Evolutionary conservation across 2,888 invertebrate genomes (phyloP), one percentile per base, ranked within the genome.

Genomic region (Clanis bilineata): DNA sequence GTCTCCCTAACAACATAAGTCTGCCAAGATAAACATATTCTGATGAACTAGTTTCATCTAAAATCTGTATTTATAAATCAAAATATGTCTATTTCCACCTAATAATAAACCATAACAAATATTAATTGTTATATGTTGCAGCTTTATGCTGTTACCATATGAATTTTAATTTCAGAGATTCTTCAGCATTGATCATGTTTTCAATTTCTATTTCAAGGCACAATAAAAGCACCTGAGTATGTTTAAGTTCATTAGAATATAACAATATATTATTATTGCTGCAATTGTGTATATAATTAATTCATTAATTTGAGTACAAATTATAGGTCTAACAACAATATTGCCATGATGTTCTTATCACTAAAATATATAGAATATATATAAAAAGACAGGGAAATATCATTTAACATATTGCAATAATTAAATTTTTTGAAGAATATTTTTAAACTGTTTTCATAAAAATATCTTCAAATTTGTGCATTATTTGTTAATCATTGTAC

Each of bases 401-500:
- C 10, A 3, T 28, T 18, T 7, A 44, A 51, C 18, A 32, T 10
- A 32, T 15, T 15, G 15, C 9, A 36, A 12, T 45, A 25, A 28
- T 51, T 51, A 7, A 9, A 18, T 32, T 47, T 32, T 41, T 41
- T 7, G 36, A 12, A 25, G 12, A 51, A 32, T 28, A 51, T 51
- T 51, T 28, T 51, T 28, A 18, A 18, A 39, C 15, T 47, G 3
- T 15, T n/a, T 28, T 18, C 10, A 1, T 15, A 32, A 51, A 25
- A 51, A 51, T 28, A 18, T 32, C 18, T 51, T 28, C 9, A 51
- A 56, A 60, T 62, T 59, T 18, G n/a, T n/a, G 7, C 10, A 23
- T 32, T 32, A 21, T 18, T n/a, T 58, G 41, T 78, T 85, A 96
- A 79, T 96, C 96, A 88, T 97, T 96, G 78, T 97, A 97, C 96